Percentiles rank a stretch among this genome's conserved stretches.
These are phyloP conservation scores for Rhinoderma darwinii DNA, from an alignment of 2,113 vertebrate genomes.

Conservation along the genomic window DNA sequence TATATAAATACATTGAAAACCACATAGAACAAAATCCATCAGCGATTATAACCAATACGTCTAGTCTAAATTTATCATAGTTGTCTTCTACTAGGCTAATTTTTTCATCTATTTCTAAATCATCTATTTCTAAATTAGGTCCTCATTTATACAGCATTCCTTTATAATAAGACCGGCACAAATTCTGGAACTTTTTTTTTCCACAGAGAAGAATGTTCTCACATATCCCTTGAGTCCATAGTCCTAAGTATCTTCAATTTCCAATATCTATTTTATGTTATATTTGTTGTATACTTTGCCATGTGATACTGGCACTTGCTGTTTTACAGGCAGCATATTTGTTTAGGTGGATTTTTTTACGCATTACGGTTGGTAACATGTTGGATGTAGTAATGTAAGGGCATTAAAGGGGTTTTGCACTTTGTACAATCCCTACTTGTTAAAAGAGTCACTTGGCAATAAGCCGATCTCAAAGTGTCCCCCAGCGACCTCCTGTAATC, in stretches of 20 bases:
- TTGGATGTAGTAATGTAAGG: not conserved
- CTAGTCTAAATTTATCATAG: not conserved
- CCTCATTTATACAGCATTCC: not conserved
- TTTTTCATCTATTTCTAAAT: too few relatives aligned
- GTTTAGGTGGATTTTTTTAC: not conserved
- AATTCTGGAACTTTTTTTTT: slow-evolving; percentile 6
- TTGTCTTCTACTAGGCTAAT: not conserved
- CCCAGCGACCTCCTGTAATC: too few relatives aligned
- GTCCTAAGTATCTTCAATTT: not conserved
- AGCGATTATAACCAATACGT: not conserved
- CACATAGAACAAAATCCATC: not conserved
- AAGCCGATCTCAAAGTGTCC: too few relatives aligned
- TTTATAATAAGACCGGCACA: slow-evolving; percentile 3
- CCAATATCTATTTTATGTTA: not conserved
- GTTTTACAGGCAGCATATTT: not conserved
- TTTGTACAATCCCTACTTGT: too few relatives aligned
- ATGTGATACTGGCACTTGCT: not conserved
- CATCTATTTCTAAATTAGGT: slow-evolving; percentile 22
- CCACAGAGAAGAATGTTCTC: slow-evolving; percentile 32
- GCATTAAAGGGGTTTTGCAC: too few relatives aligned
- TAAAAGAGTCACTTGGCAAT: too few relatives aligned
- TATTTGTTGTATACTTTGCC: not conserved
- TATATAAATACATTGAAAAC: not conserved
- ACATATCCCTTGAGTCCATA: slow-evolving; percentile 17
- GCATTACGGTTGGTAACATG: not conserved